Evolutionary conservation across 2,113 vertebrate genomes (phyloP).

Genomic region (Ophiodon elongatus): DNA sequence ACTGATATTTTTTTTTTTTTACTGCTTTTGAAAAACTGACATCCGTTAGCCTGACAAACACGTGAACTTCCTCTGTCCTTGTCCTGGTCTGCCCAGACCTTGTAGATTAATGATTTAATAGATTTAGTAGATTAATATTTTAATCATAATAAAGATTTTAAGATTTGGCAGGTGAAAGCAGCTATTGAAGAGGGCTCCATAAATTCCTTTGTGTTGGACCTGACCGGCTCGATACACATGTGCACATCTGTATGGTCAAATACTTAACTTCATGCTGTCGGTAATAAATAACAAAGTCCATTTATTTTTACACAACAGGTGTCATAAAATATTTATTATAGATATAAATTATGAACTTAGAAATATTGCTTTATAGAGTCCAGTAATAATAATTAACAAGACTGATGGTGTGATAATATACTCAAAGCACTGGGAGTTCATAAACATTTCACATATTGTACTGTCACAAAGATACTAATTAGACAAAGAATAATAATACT

Average conservation of each 20-base stretch:
- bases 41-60: background rate
- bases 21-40: too few relatives aligned
- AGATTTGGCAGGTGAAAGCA: background rate
- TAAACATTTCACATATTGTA: background rate
- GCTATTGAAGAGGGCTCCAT: background rate
- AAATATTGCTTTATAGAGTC: background rate
- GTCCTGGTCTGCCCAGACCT: background rate
- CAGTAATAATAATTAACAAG: slow-evolving; percentile 19
- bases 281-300: slow-evolving; percentile 40
- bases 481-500: background rate
- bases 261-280: background rate
- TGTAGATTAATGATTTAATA: slow-evolving; percentile 40
- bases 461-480: background rate
- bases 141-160: slow-evolving; percentile 21
- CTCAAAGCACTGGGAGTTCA: background rate
- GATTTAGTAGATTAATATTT: too few relatives aligned
- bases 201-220: background rate
- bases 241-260: background rate
- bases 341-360: slow-evolving; percentile 16
- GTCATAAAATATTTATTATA: slow-evolving; percentile 23
- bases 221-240: background rate
- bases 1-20: background rate
- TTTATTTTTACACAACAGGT: slow-evolving; percentile 14
- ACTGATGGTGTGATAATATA: background rate
- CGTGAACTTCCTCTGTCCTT: background rate